Base-by-base conservation (phyloP, 2,797 vertebrate genomes). In the Pipistrellus pygmaeus region DNA sequence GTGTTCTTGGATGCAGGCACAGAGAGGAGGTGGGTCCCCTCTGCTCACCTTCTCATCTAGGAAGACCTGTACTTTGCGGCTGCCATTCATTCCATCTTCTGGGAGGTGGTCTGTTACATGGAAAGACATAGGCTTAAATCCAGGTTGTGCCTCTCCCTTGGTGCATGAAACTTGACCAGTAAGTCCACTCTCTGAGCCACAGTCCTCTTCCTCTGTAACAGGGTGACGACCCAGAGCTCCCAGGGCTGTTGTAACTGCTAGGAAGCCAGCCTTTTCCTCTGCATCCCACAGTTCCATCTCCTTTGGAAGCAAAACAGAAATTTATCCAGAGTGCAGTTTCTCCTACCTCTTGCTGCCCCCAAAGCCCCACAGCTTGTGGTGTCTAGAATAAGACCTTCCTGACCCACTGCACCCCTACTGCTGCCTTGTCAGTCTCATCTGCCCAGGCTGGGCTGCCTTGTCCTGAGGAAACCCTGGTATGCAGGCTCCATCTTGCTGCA, bases 61-160 rank as follows among this genome's bases (percentile, higher is more conserved):
- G 9, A 93, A 90, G 62, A 38, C 69, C 55, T 48, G 0, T 57
- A n/a, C 30, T 89, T 89, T 69, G 62, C 38, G 25, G 12, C 68
- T 80, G 44, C 71, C 5, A n/a, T 69, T 30, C 51, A 46, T 90
- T 81, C 71, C 27, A 2, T 75, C 46, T 85, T 64, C 86, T 71
- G 30, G 62, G 21, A 92, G 51, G 53, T 71, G 32, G 62, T 14
- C 18, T 46, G 69, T 8, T 77, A 41, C 11, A 60, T 41, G 55
- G 55, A 90, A 96, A 78, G n/a, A 69, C 44, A n/a, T 25, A 14
- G 64, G 13, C 91, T 89, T 87, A 89, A 77, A 64, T 64, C 53
- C 53, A 75, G 46, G 8, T 80, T 23, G 10, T 71, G 15, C 66
- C 12, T 83, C 64, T 78, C 20, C 25, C 27, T 60, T 55, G 30